A percentile compares a stretch with the other conserved stretches of the same genome.
Conservation (phyloP, 2,888 invertebrate genomes). For the Malacosoma neustria region DNA sequence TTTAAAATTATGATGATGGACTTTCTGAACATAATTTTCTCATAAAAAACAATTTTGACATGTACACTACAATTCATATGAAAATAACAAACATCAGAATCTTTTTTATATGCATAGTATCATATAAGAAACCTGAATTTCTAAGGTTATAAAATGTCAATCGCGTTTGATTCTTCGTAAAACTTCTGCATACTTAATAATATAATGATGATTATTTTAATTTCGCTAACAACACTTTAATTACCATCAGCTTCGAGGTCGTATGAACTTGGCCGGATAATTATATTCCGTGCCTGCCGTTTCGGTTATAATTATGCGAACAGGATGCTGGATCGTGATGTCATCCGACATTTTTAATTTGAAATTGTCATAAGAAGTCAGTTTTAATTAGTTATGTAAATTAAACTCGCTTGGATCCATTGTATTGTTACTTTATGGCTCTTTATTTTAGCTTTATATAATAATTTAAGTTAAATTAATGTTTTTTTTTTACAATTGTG, state of each 20-base stretch:
- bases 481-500: no score
- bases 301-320: slow-evolving; percentile 4
- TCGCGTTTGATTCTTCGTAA: not conserved
- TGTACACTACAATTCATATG: no score
- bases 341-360: not conserved
- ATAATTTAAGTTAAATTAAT: slow-evolving; percentile 2
- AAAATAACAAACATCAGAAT: no score
- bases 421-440: not conserved
- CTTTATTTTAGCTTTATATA: slow-evolving; percentile 1
- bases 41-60: no score
- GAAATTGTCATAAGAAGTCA: not conserved
- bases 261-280: slow-evolving; percentile 22
- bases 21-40: no score
- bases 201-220: slow-evolving; percentile 60
- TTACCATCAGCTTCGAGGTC: slow-evolving; percentile 43
- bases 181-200: slow-evolving; percentile 8
- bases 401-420: not conserved
- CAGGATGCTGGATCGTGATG: slow-evolving; percentile 1
- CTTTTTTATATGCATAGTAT: no score
- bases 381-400: not conserved
- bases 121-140: no score
- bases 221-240: slow-evolving; percentile 72
- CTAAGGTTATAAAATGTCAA: no score
- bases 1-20: no score
- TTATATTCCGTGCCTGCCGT: slow-evolving; percentile 14